A percentile compares a stretch with the other conserved stretches of the same genome.
Conservation (phyloP, 2,888 invertebrate genomes). For the Nudaria mundana region DNA sequence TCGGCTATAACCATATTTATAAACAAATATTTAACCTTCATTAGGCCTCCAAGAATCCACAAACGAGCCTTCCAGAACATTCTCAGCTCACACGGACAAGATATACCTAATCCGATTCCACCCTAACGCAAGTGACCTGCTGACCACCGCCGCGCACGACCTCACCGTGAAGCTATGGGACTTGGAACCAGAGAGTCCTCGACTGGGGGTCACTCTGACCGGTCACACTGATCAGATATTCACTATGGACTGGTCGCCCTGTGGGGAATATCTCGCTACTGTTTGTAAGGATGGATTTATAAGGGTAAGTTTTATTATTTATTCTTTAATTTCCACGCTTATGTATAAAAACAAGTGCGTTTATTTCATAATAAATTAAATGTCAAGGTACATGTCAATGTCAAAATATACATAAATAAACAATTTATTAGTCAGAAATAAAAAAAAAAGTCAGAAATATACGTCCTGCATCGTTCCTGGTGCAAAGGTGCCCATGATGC, state of each 20-base stretch:
- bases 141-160: slow-evolving; percentile 95
- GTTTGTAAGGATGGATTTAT: slow-evolving; percentile 94
- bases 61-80: slow-evolving; percentile 84
- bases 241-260: slow-evolving; percentile 95
- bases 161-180: slow-evolving; percentile 95
- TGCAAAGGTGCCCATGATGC: no score
- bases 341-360: not conserved
- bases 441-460: no score
- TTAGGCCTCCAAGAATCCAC: slow-evolving; percentile 87
- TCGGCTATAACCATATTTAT: not conserved
- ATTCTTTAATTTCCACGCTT: no score
- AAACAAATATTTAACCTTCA: not conserved
- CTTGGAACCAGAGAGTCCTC: slow-evolving; percentile 68
- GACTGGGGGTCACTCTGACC: slow-evolving; percentile 79
- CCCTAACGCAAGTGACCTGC: slow-evolving; percentile 91
- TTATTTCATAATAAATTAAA: no score
- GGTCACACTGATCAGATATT: slow-evolving; percentile 94
- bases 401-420: no score
- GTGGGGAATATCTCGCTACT: slow-evolving; percentile 92
- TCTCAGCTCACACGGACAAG: slow-evolving; percentile 92
- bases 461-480: no score
- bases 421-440: no score
- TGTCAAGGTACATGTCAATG: no score
- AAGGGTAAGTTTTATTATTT: slow-evolving; percentile 59
- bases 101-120: slow-evolving; percentile 93